Percentiles rank a stretch among this genome's conserved stretches.
These are phyloP conservation scores for Pheosia gnoma DNA, from an alignment of 2,888 invertebrate genomes.

Conservation along the genomic window DNA sequence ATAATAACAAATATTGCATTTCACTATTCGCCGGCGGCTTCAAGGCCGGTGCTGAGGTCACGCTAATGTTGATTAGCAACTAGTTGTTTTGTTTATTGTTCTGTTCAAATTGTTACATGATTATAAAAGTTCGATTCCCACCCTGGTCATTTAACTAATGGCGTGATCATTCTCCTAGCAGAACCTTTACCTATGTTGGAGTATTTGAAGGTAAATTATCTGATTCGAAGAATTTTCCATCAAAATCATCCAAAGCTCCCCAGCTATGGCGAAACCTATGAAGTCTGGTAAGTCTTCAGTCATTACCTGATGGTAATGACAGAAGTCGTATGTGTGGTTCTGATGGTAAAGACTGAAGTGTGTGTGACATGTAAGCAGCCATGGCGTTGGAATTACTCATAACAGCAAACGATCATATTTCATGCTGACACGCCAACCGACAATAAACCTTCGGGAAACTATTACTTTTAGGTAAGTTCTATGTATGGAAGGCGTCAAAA, in stretches of 20 bases:
- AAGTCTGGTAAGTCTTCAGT: too few species aligned
- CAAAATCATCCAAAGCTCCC: too few species aligned
- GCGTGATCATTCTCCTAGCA: too few species aligned
- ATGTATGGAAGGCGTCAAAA: neutral
- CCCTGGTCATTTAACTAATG: too few species aligned
- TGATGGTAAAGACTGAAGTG: neutral
- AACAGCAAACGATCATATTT: conserved; percentile 42
- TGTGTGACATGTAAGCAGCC: neutral
- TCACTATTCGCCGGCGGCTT: conserved; percentile 44
- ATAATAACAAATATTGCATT: conserved; percentile 44
- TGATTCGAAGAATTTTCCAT: too few species aligned
- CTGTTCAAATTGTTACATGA: too few species aligned
- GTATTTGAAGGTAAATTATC: too few species aligned
- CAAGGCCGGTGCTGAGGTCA: conserved; percentile 68
- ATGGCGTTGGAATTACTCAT: conserved; percentile 45
- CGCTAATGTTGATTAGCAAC: conserved; percentile 48
- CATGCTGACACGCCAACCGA: conserved; percentile 52
- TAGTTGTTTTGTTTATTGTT: conserved; percentile 27
- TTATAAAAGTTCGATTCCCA: too few species aligned
- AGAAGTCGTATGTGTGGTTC: neutral
- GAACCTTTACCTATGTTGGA: too few species aligned
- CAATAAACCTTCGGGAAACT: conserved; percentile 33
- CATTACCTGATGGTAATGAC: too few species aligned
- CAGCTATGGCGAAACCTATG: too few species aligned
- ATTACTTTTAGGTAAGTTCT: neutral